Evolutionary conservation across 2,797 vertebrate species (phyloP).

Genomic region (Arnoldichthys spilopterus): DNA sequence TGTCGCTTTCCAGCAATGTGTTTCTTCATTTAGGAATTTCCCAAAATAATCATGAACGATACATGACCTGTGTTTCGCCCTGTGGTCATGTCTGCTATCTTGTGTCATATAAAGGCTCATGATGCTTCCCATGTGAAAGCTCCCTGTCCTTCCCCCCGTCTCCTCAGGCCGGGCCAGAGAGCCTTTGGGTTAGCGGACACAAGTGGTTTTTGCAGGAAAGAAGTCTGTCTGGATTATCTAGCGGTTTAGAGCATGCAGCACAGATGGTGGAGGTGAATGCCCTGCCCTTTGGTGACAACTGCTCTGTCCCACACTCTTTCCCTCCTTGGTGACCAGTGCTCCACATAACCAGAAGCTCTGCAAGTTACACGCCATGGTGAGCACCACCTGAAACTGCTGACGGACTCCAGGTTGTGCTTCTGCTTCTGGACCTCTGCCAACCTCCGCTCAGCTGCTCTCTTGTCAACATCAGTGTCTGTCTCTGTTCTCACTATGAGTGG

Average conservation of each 20-base stretch:
- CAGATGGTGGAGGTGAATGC: constrained; percentile 81
- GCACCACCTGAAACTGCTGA: constrained; percentile 29
- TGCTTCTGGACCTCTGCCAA: neutral
- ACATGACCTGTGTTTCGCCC: neutral
- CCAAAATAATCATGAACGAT: neutral
- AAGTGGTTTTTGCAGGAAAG: constrained; percentile 28
- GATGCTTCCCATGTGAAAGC: neutral
- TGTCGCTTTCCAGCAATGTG: neutral
- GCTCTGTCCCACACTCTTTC: constrained; percentile 69
- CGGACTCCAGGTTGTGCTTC: neutral
- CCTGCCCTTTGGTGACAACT: constrained; percentile 63
- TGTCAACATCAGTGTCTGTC: neutral
- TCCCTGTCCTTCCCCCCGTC: neutral
- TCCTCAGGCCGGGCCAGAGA: neutral
- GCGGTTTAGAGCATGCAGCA: constrained; percentile 75
- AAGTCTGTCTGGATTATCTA: constrained; percentile 73
- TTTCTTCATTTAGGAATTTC: neutral
- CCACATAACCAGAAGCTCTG: constrained; percentile 52
- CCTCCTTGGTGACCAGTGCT: constrained; percentile 4
- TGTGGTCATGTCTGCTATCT: neutral
- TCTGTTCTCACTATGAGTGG: neutral
- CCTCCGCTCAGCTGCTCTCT: neutral
- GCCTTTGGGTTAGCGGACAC: neutral
- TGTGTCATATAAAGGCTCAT: neutral
- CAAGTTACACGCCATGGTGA: neutral